Evolutionary conservation across 2,888 invertebrate genomes (phyloP), one percentile per base, ranked within the genome.

Genomic region (Tiliacea aurago): DNA sequence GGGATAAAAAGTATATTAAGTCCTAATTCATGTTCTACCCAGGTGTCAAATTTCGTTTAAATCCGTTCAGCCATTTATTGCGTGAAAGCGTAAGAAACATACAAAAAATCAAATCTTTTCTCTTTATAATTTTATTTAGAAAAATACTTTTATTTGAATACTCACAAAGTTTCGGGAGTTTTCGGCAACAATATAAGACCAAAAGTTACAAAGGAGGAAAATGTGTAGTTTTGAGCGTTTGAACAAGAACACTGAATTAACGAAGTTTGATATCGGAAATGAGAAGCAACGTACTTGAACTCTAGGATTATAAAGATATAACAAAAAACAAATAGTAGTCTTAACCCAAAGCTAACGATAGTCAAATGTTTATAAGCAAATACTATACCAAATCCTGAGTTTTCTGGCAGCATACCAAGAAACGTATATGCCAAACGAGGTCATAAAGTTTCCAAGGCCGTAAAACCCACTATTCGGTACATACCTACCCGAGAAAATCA

Each of bases 361-460:
- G 4, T 18, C 23, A 23, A 58, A 47, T 65, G 13, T 65, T 73
- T 18, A 7, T 3, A 55, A 62, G 20, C 4, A 59, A 49, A 53
- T 28, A 33, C 15, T 41, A 7, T 11, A 23, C 18, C 18, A 13
- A 68, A 59, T 73, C 13, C 51, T 47, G 15, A 67, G 23, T 55
- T 69, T 15, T 37, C 43, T 70, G 49, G 70, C 63, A 23, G n/a
- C 11, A 70, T 2, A 79, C 43, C 62, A 70, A 76, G 33, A 58
- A 77, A n/a, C 0, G 15, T 53, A 18, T 47, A 5, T 2, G 49
- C 28, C 33, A 43, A 51, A 58, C 28, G 3, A 59, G 51, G 28
- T 68, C 65, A 78, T 62, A 18, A 82, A 66, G 65, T 59, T 70
- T 49, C 6, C 55, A 68, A 67, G 55, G 28, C 55, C 74, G 49